phyloP scores from a whole-genome alignment of 2,888 invertebrate genomes.

The Lithodes maja region DNA sequence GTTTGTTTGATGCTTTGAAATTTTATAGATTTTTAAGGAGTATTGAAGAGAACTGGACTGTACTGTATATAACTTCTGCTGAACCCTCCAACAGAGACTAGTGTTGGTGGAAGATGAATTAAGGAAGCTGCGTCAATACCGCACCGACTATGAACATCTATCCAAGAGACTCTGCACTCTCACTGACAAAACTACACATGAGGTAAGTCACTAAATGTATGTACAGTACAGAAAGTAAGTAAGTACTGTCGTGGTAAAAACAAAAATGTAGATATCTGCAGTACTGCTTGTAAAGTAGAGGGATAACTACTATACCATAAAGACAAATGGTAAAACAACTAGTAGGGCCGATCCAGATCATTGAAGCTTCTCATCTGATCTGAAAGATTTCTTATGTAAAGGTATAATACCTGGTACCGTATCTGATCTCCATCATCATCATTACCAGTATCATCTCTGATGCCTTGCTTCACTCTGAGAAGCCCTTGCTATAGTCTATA shows the following conservation, averaged over 20 bases:
- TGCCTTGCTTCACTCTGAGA: too few species aligned
- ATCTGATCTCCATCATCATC: too few species aligned
- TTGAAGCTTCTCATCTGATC: too few species aligned
- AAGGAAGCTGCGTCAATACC: conserved; percentile 24
- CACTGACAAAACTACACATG: conserved; percentile 37
- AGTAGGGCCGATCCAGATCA: too few species aligned
- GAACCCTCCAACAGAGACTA: conserved; percentile 10
- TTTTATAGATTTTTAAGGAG: too few species aligned
- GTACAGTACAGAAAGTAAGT: background rate
- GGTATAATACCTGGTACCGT: too few species aligned
- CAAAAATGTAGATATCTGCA: background rate
- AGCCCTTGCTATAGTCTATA: too few species aligned
- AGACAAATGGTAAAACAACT: too few species aligned
- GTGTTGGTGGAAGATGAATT: conserved; percentile 27
- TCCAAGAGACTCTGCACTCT: conserved; percentile 37
- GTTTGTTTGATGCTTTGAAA: background rate
- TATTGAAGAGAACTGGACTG: background rate
- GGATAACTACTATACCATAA: too few species aligned
- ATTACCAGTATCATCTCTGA: too few species aligned
- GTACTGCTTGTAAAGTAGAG: too few species aligned
- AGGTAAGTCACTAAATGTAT: conserved; percentile 13
- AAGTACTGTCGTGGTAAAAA: background rate
- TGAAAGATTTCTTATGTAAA: too few species aligned
- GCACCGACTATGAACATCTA: conserved; percentile 45
- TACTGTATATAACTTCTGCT: background rate